Evolutionary conservation across 2,888 invertebrate genomes (phyloP).

Genomic region (Strigamia transsilvanica): DNA sequence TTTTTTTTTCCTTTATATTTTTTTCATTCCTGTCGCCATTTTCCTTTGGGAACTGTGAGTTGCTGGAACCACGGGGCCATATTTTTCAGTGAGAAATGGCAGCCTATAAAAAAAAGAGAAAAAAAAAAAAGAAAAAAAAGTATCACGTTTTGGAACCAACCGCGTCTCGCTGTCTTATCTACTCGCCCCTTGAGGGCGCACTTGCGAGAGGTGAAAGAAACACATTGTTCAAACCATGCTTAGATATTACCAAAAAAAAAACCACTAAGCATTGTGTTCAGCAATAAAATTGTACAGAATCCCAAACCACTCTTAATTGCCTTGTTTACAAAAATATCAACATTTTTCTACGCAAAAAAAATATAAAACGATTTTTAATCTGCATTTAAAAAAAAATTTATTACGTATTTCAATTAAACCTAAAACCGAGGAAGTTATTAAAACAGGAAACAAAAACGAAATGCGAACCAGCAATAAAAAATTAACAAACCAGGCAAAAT

Average conservation of each 20-base stretch:
- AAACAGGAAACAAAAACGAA: slow-evolving; percentile 1
- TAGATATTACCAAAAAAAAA: neutral
- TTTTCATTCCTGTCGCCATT: slow-evolving; percentile 47
- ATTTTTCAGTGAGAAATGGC: slow-evolving; percentile 49
- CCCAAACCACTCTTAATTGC: slow-evolving; percentile 6
- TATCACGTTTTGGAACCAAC: slow-evolving; percentile 32
- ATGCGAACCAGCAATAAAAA: slow-evolving; percentile 23
- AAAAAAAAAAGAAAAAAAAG: slow-evolving; percentile 42
- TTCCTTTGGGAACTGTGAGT: slow-evolving; percentile 48
- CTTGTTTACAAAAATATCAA: neutral
- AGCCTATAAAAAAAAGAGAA: slow-evolving; percentile 28
- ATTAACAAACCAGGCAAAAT: slow-evolving; percentile 13
- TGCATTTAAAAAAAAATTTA: neutral
- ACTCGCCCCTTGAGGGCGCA: slow-evolving; percentile 45
- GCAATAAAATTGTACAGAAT: neutral
- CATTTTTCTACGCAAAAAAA: neutral
- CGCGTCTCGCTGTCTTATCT: slow-evolving; percentile 48
- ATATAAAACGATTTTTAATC: neutral
- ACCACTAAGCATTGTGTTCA: neutral
- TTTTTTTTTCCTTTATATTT: slow-evolving; percentile 43
- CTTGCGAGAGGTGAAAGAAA: slow-evolving; percentile 36
- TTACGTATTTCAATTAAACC: too few species aligned
- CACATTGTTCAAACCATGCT: slow-evolving; percentile 38
- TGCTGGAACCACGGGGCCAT: slow-evolving; percentile 49
- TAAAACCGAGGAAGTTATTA: neutral